Evolutionary conservation across 2,113 vertebrate genomes (phyloP), one percentile per base, ranked within the genome.

Genomic region (Hippocampus comes): DNA sequence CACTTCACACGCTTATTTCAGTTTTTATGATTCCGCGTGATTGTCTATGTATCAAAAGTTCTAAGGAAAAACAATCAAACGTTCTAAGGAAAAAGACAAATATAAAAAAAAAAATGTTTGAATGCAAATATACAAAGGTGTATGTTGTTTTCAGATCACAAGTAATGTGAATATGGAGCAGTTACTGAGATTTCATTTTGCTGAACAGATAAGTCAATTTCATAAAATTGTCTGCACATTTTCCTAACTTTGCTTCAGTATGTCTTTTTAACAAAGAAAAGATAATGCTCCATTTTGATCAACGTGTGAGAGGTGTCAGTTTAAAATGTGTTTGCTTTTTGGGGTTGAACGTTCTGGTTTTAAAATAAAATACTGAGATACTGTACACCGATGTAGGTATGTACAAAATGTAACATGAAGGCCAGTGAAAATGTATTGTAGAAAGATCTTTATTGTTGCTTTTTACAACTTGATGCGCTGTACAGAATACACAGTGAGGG

Each of bases 151-250:
- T 93, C 83, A 91, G 89, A 92, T 82, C 69, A 79, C 92, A 91
- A 95, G 93, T 94, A 93, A 93, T 92, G 86, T 79, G 92, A 91
- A 94, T 90, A 90, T 91, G 92, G 94, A 93, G 92, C 91, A 93
- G 90, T 92, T 82, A 92, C 82, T 80, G 93, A 91, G 86, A 91
- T 94, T 94, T 94, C 92, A 78, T 86, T 88, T 88, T 94, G 94
- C 94, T 97, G 95, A 97, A 96, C 95, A 96, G 94, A 95, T 89
- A 87, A 92, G 93, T 95, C 91, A 94, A 92, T 98, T 98, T 96
- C 97, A 96, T 98, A 97, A 98, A 94, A 87, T 63, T 78, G 86
- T 92, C 94, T 94, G 94, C 94, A 94, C 94, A 94, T 95, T 97
- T 96, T 93, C 91, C 92, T 88, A 94, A 17, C 23, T 76, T 65